Conservation (phyloP, 2,113 vertebrate species). For the Cyphomyrus discorhynchus region DNA sequence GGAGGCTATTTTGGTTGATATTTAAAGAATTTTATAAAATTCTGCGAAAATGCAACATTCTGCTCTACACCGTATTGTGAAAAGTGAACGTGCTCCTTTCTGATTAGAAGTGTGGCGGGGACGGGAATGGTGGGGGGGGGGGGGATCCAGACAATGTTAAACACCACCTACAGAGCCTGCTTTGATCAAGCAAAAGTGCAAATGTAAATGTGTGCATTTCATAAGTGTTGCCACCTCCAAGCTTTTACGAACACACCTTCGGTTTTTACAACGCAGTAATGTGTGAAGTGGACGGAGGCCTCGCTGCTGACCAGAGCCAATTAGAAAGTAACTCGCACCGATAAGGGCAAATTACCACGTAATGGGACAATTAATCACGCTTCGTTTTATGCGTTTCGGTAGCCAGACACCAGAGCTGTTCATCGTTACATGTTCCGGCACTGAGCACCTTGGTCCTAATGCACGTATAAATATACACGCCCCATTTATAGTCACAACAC, state of each 20-base stretch:
- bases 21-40: background rate
- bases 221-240: conserved; percentile 17
- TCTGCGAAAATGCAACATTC: background rate
- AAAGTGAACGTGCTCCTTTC: background rate
- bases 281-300: conserved; percentile 31
- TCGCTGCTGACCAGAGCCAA: conserved; percentile 27
- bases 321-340: conserved; percentile 23
- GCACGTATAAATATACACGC: conserved; percentile 8
- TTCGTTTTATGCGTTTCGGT: conserved; percentile 26
- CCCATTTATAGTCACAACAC: conserved; percentile 22
- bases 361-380: conserved; percentile 29
- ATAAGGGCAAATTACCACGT: conserved; percentile 28
- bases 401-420: conserved; percentile 15
- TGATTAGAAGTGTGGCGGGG: background rate
- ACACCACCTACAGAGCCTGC: background rate
- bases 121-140: too few relatives aligned
- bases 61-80: background rate
- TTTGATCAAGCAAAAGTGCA: conserved; percentile 16
- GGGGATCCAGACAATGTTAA: background rate
- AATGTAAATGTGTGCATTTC: conserved; percentile 24
- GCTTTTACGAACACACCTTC: conserved; percentile 30
- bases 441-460: background rate
- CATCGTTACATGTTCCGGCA: conserved; percentile 10
- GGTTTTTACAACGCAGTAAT: conserved; percentile 41
- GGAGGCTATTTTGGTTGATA: background rate